Evolutionary conservation across 1,140 invertebrate genomes (phyloP), one percentile per base, ranked within the genome.

Genomic region (Lerema accius): DNA sequence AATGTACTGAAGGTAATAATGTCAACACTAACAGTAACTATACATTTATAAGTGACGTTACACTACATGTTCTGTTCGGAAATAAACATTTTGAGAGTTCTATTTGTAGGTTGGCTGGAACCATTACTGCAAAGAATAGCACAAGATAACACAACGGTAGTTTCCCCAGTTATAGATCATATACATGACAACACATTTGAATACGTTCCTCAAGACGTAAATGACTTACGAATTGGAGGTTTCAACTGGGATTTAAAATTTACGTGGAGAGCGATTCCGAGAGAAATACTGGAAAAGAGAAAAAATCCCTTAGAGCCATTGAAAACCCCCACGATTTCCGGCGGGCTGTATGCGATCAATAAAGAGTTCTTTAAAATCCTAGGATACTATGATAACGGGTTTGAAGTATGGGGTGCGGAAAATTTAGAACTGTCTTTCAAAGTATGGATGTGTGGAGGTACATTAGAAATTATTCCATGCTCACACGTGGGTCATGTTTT

Each of bases 401-500:
- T 99, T 88, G 98, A 99, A 89, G 99, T 99, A 71, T 99, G 98
- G 98, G 99, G 99, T 59, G 98, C 95, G 5, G 98, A 99, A 83
- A 98, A 99, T 91, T 92, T 99, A 64, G 98, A 99, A 90, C 90
- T 99, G 6, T 99, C 98, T 0, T 99, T 99, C 87, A 99, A 99
- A 83, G 95, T 94, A 0, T 95, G 95, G 95, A 96, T 96, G 95
- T 96, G 95, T 69, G 95, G 94, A 63, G 95, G 98, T 16, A 96
- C 95, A 0, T 88, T 99, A 69, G 98, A 99, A 89, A 99, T 99
- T 70, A 94, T 99, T 4, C 98, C 98, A 2, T 99, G 99, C 89
- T 99, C 98, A n/a, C 98, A 99, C 89, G 98, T 99, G 11, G 98
- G 98, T 10, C 98, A 99, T 91, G 98, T 99, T 76, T 99, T 99